A percentile compares a stretch with the other conserved stretches of the same genome.
phyloP scores from a whole-genome alignment of 1,140 invertebrate genomes.

The Cotesia chilonis region DNA sequence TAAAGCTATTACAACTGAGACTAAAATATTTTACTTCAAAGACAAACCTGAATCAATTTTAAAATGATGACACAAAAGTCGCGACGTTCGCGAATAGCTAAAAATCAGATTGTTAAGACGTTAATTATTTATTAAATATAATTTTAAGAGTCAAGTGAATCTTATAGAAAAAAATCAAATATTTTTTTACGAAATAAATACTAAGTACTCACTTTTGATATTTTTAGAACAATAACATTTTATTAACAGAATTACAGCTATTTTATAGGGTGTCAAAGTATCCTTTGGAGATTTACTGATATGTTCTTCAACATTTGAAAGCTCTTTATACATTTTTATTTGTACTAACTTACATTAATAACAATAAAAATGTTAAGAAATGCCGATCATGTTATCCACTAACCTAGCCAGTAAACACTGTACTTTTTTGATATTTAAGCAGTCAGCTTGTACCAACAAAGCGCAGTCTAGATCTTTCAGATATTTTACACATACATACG shows the following conservation, averaged over 20 bases:
- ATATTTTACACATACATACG: no score
- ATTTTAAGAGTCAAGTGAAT: no score
- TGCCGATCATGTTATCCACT: no score
- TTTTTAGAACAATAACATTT: slow-evolving; percentile 66
- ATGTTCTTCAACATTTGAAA: slow-evolving; percentile 56
- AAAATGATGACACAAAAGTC: slow-evolving; percentile 72
- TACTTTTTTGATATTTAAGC: no score
- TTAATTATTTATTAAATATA: no score
- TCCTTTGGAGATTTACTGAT: slow-evolving; percentile 58
- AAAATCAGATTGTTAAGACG: slow-evolving; percentile 25
- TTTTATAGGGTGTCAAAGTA: slow-evolving; percentile 68
- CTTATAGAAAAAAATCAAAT: no score
- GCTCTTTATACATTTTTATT: slow-evolving; percentile 57
- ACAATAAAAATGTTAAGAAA: no score
- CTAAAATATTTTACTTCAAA: slow-evolving; percentile 25
- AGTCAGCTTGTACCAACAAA: no score
- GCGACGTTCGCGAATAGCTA: slow-evolving; percentile 58
- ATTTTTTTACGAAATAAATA: no score
- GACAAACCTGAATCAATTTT: slow-evolving; percentile 70
- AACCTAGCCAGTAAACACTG: no score
- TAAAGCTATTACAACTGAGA: slow-evolving; percentile 3
- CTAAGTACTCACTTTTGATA: slow-evolving; percentile 57
- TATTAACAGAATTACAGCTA: slow-evolving; percentile 67
- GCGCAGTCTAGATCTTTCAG: no score
- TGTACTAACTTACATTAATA: neutral